A percentile compares a stretch with the other conserved stretches of the same genome.
Evolutionary conservation across 2,113 vertebrate species (phyloP).

Genomic region (Perca fluviatilis): DNA sequence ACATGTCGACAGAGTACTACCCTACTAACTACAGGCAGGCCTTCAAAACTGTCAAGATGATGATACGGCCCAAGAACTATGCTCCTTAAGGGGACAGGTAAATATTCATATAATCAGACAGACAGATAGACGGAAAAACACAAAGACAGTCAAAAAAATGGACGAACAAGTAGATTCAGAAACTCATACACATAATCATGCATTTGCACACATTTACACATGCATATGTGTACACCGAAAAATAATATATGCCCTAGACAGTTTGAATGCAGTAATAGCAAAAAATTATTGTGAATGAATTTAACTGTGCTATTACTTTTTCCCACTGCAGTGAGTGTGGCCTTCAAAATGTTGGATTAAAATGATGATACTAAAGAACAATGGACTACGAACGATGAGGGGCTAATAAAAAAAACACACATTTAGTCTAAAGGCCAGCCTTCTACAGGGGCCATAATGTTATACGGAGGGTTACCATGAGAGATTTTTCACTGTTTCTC

Average conservation of each 20-base stretch:
- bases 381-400: constrained; percentile 65
- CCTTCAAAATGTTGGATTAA: constrained; percentile 61
- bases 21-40: constrained; percentile 89
- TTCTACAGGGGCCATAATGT: constrained; percentile 58
- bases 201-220: constrained; percentile 58
- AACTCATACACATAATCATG: constrained; percentile 44
- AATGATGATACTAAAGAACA: constrained; percentile 66
- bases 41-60: constrained; percentile 94
- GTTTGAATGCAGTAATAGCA: constrained; percentile 62
- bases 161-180: constrained; percentile 36
- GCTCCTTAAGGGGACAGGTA: constrained; percentile 78
- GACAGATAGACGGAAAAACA: constrained; percentile 8
- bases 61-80: constrained; percentile 95
- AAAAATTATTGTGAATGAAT: constrained; percentile 34
- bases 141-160: constrained; percentile 38
- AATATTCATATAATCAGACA: constrained; percentile 5
- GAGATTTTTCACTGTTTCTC: constrained; percentile 59
- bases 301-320: constrained; percentile 44
- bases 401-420: constrained; percentile 61
- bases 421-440: constrained; percentile 58
- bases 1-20: constrained; percentile 81
- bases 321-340: constrained; percentile 44
- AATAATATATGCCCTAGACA: constrained; percentile 39
- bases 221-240: constrained; percentile 31
- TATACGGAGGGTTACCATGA: constrained; percentile 55